Evolutionary conservation across 2,113 vertebrate genomes (phyloP), one percentile per base, ranked within the genome.

Genomic region (Brevimyrus niger): DNA sequence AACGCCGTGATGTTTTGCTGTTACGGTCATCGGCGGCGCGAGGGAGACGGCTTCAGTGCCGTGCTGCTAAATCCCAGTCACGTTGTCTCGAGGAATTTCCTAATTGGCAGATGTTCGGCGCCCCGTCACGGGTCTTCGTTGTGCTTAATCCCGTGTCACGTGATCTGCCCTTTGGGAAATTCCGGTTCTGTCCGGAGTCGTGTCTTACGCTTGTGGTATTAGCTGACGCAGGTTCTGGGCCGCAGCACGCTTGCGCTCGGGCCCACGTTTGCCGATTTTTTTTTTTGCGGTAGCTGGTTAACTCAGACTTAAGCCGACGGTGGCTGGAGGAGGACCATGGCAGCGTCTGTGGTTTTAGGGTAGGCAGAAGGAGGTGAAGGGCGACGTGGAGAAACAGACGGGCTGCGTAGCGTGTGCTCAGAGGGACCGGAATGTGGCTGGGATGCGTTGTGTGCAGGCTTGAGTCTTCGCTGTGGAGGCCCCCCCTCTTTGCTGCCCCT

Each of bases 1-100:
- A 89, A 85, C 88, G 91, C 92, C 92, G 53, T 92, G 91, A 91
- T 87, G 88, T 91, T 91, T 89, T 84, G 23, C 82, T n/a, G 82
- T 17, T 47, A 46, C 3, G 38, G 82, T 42, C 47, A 82, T 4
- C 61, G 61, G n/a, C 27, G 10, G 61, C 27, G 0, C 3, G 55
- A 17, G 85, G 48, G 5, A 17, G 35, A 51, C 35, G 48, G 85
- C 44, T 50, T 51, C 23, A 53, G 4, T 27, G 8, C 48, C n/a
- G 10, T 7, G 46, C 38, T 35, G 23, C n/a, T 53, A 53, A 53
- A 35, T 86, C 85, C 48, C 46, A 51, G 85, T 51, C 48, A 44
- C 48, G 31, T 61, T 3, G 35, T 44, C 50, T 55, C 2, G 51
- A 87, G 31, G 86, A 23, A 38, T 87, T 58, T 23, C 31, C 31